Evolutionary conservation across 2,113 vertebrate genomes (phyloP).

Genomic region (Phalacrocorax aristotelis): DNA sequence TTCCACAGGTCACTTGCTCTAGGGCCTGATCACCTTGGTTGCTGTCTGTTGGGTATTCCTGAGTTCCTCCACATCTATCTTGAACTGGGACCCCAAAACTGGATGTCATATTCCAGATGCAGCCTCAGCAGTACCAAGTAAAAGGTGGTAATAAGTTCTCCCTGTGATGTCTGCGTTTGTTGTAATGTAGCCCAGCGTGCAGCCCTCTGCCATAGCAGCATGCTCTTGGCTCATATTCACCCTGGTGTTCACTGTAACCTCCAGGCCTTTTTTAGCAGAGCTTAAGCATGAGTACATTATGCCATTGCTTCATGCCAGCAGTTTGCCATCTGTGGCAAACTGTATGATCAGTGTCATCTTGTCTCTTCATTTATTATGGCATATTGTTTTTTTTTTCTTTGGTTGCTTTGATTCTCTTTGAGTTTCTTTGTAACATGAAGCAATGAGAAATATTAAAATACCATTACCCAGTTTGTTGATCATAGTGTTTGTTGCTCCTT

Average conservation of each 20-base stretch:
- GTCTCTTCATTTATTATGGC: background rate
- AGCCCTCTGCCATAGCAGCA: background rate
- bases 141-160: background rate
- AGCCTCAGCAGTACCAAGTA: background rate
- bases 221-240: background rate
- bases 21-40: background rate
- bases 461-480: background rate
- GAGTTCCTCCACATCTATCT: background rate
- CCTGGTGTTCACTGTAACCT: background rate
- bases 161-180: background rate
- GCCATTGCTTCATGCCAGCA: background rate
- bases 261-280: background rate
- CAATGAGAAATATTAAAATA: background rate
- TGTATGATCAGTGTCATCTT: background rate
- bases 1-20: background rate
- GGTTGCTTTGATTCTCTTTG: background rate
- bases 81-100: background rate
- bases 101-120: background rate
- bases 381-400: background rate
- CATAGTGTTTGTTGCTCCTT: background rate
- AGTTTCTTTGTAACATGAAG: background rate
- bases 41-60: background rate
- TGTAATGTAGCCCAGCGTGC: too few relatives aligned
- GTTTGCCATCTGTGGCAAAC: background rate
- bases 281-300: background rate